Evolutionary conservation across 2,113 vertebrate genomes (phyloP), one percentile per base, ranked within the genome.

Genomic region (Morone chrysops): DNA sequence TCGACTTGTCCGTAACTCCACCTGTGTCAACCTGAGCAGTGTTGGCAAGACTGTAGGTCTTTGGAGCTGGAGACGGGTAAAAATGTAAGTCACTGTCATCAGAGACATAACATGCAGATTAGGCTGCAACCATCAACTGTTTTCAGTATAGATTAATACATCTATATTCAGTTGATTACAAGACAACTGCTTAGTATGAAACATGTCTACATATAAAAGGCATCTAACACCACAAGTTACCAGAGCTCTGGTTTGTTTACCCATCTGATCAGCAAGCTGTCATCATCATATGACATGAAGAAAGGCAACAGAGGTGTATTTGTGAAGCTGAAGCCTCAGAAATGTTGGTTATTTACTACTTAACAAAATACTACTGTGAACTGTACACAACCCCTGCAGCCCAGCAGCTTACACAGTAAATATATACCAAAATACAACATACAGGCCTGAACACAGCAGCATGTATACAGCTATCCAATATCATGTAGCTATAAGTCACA

Each of bases 1-100:
- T 89, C 31, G 97, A 98, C 90, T 97, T 98, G 94, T 99, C 97
- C 38, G 95, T 91, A 70, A 94, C 92, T 65, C 93, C 93, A 70
- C 90, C 81, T 14, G 95, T 93, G 89, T 98, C 97, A 53, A 93
- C 92, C 80, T 96, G 80, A 40, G 96, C 94, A 71, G 95, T 94
- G 90, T 90, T 94, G 65, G 87, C 57, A 6, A 99, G 97, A 93
- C 96, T 97, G 90, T 99, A 99, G 13, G 97, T 99, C 94, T 98
- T 99, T 0, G 97, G 98, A 91, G 95, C 98, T 99, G 93, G 74
- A 89, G 18, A 22, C 22, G 40, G 3, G 48, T 57, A 57, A 8
- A 47, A 54, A 47, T 31, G 31, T 4, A 31, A 31, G 31, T 31
- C 31, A 31, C 3, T 31, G 4, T 47, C 3, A 9, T 47, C 6